phyloP scores from a whole-genome alignment of 2,797 vertebrate species.

The Neosilurus hyrtlii region DNA sequence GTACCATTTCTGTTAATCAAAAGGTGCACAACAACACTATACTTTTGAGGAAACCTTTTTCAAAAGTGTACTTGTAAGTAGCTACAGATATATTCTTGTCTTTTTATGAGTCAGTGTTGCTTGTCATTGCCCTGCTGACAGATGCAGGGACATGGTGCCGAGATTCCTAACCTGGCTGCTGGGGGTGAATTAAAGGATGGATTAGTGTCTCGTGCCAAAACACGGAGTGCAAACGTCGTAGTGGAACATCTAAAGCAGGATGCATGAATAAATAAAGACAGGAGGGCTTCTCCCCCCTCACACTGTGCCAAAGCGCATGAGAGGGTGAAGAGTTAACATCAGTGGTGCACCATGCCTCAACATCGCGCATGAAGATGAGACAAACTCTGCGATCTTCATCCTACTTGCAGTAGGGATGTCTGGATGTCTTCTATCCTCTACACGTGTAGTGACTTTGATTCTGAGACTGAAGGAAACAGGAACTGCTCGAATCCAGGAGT shows the following conservation, averaged over 20 bases:
- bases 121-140: background rate
- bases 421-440: background rate
- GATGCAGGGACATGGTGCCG: background rate
- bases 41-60: no score
- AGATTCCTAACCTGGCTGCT: background rate
- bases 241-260: background rate
- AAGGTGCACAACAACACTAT: no score
- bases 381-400: constrained; percentile 11
- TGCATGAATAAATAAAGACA: background rate
- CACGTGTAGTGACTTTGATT: background rate
- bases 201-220: background rate
- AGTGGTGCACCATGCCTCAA: background rate
- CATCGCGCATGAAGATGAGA: background rate
- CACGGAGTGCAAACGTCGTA: background rate
- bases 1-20: no score
- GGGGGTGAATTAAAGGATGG: background rate
- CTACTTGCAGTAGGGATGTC: background rate
- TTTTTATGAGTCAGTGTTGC: background rate
- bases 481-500: background rate
- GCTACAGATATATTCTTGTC: no score
- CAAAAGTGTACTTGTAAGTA: no score
- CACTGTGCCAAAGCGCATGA: background rate
- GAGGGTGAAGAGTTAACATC: constrained; percentile 8
- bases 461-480: background rate
- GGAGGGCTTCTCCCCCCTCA: background rate